Evolutionary conservation across 2,888 invertebrate genomes (phyloP), one percentile per base, ranked within the genome.

Genomic region (Apodemia zela): DNA sequence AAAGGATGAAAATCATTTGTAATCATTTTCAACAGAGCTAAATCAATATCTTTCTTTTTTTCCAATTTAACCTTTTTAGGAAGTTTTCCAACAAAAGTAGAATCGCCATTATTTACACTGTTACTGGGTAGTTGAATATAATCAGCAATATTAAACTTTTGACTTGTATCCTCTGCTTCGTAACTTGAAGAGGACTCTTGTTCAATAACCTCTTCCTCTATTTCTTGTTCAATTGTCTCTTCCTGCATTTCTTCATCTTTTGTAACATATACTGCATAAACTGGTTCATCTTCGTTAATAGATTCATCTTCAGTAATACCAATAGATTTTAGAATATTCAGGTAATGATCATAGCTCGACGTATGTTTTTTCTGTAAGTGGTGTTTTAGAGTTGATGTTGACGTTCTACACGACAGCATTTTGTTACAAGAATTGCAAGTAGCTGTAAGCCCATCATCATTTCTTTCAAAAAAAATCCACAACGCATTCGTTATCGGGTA

Each of bases 11-110:
- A 49, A 49, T 49, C 18, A 38, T 59, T 13, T 59, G 63, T 59
- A 59, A 60, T 49, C 62, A 25, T 64, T 61, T 60, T 25, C 38
- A 60, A 61, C n/a, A 38, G 18, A 49, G 18, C 49, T 18, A 49
- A 18, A 18, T 49, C 49, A 18, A 49, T 49, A n/a, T 49, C 49
- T 18, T 49, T 18, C 15, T n/a, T 49, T 4, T 18, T 49, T 49
- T 49, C 49, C 11, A 49, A 49, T 49, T 49, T 49, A n/a, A 47
- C 11, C 4, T n/a, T 47, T 47, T 47, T 47, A 11, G 17, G 17
- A 47, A 17, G 7, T 38, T 38, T 11, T 13, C 38, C 38, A 13
- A 38, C 2, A 38, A 38, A 38, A 13, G 4, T 47, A 0, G 45
- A 2, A n/a, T 47, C 5, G 5, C n/a, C 4, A 1, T 7, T 7